These are phyloP conservation scores for Tauraco erythrolophus DNA, from an alignment of 2,113 vertebrate species.

Conservation along the genomic window DNA sequence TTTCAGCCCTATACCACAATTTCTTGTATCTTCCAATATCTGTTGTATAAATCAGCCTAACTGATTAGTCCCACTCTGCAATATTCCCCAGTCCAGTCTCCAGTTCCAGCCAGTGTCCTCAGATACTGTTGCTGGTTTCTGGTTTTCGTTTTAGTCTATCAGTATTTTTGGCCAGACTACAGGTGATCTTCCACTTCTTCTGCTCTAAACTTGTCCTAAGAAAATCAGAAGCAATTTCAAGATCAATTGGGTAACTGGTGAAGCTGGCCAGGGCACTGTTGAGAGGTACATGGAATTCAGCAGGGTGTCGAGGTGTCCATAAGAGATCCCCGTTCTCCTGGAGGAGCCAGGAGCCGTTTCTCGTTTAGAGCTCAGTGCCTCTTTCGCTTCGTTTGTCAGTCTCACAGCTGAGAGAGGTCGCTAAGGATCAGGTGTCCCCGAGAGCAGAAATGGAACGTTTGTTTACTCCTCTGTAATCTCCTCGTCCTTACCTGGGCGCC, in stretches of 20 bases:
- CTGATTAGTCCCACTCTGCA: background rate
- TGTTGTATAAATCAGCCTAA: background rate
- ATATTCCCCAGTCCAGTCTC: background rate
- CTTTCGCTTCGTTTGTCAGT: background rate
- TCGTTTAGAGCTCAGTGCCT: background rate
- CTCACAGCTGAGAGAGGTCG: background rate
- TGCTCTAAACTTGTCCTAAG: background rate
- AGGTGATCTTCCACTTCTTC: background rate
- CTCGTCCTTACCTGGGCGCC: background rate
- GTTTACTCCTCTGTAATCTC: background rate
- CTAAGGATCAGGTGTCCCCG: background rate
- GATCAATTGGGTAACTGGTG: fast-evolving
- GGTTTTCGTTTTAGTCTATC: background rate
- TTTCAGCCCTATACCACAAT: background rate
- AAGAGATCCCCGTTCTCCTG: background rate
- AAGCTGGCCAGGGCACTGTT: background rate
- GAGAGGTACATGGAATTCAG: background rate
- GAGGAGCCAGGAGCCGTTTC: background rate
- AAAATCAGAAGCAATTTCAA: background rate
- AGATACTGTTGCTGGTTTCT: background rate
- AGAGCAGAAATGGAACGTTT: background rate
- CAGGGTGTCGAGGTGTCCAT: background rate
- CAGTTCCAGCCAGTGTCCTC: background rate
- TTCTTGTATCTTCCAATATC: background rate
- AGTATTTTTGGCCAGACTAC: background rate